phyloP scores from a whole-genome alignment of 1,140 invertebrate genomes.

The Hesperophylax magnus region DNA sequence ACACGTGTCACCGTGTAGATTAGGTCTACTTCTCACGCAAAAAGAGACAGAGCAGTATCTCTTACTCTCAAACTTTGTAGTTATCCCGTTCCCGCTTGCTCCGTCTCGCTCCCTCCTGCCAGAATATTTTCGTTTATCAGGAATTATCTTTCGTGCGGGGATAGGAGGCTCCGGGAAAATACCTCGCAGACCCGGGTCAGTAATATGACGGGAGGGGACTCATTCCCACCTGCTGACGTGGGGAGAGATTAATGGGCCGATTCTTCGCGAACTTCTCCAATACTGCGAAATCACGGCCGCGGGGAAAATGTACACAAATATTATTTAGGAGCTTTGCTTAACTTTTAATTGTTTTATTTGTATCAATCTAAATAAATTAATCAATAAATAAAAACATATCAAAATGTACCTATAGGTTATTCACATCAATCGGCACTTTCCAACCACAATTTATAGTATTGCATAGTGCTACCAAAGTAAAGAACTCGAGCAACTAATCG shows the following conservation, averaged over 20 bases:
- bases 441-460: too few species aligned
- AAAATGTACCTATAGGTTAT: too few species aligned
- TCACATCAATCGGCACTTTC: too few species aligned
- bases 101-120: conserved; percentile 2
- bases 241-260: conserved; percentile 19
- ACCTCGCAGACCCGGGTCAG: conserved; percentile 6
- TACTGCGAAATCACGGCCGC: not conserved
- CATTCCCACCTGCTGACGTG: conserved; percentile 6
- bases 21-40: conserved; percentile 19
- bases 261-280: not conserved
- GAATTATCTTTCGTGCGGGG: conserved; percentile 34
- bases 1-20: not conserved
- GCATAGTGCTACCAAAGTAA: too few species aligned
- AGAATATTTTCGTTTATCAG: conserved; percentile 42
- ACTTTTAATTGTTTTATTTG: too few species aligned
- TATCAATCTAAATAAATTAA: too few species aligned
- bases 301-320: not conserved
- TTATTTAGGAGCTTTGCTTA: too few species aligned
- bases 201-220: conserved; percentile 20
- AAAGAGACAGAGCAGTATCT: conserved; percentile 20
- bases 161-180: not conserved
- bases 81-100: not conserved
- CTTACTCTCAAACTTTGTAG: conserved; percentile 7
- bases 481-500: too few species aligned
- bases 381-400: too few species aligned